Evolutionary conservation across 2,797 vertebrate species (phyloP).

Genomic region (Aphelocoma californica): DNA sequence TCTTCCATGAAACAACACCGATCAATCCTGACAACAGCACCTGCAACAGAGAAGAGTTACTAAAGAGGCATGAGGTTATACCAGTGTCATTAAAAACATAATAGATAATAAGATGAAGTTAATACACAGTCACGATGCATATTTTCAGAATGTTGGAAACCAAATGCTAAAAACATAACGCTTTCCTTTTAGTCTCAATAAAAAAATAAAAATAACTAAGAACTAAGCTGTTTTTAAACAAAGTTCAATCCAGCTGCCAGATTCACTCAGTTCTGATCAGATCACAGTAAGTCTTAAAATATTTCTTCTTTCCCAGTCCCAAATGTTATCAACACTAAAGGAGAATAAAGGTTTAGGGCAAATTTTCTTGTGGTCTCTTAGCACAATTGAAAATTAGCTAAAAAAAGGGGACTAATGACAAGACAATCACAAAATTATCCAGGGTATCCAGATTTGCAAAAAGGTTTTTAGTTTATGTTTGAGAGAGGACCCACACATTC

Average conservation of each 20-base stretch:
- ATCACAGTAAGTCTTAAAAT: background rate
- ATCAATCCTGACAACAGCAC: slow-evolving; percentile 96
- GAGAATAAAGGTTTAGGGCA: background rate
- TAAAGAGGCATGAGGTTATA: background rate
- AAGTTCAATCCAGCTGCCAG: background rate
- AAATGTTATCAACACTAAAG: background rate
- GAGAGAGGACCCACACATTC: background rate
- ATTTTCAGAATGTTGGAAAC: background rate
- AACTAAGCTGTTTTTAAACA: background rate
- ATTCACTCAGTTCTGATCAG: background rate
- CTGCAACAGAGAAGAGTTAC: slow-evolving; percentile 70
- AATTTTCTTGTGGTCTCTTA: background rate
- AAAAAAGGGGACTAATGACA: background rate
- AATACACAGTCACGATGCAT: background rate
- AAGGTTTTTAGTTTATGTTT: background rate
- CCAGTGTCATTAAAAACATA: background rate
- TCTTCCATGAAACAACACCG: slow-evolving; percentile 98
- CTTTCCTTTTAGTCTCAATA: background rate
- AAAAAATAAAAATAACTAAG: background rate
- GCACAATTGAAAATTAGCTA: background rate
- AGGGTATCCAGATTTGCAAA: background rate
- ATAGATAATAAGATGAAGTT: background rate
- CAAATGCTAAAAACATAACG: background rate
- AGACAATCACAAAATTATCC: background rate
- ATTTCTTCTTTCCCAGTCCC: background rate